Evolutionary conservation across 2,797 vertebrate genomes (phyloP), one percentile per base, ranked within the genome.

Genomic region (Vireo griseus): DNA sequence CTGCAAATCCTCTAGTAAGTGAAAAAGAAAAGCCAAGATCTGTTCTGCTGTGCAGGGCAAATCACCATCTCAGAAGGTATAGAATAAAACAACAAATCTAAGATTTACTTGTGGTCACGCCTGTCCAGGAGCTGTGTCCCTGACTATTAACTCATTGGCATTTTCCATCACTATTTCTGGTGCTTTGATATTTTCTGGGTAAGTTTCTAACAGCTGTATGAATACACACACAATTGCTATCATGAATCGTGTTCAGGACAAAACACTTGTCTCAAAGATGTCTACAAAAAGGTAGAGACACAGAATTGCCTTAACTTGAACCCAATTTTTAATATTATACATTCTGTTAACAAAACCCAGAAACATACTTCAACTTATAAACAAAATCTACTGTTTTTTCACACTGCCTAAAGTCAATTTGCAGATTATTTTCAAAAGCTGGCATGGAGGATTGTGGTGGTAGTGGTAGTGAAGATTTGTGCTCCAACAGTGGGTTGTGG

Each of bases 71-170:
- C 77, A 86, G 92, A 95, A 94, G 74, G 62, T 83, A 95, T 92
- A 94, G 91, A 92, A 90, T 88, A 92, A 84, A 95, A 94, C 87
- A 95, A 94, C 88, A 88, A 94, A 65, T 87, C 65, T 57, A 72
- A 92, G 74, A 96, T 95, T 95, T 95, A 94, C 89, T 96, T 94
- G 81, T 95, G 95, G 90, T 96, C 91, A 94, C 61, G 79, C 78
- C 86, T 94, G 85, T 95, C 90, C 73, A 86, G 82, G 63, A 88
- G 54, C 90, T 85, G 50, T 94, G 86, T 91, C 92, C 92, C 55
- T 81, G 59, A 61, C 84, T 92, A 90, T 96, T 95, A 94, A 93
- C 90, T 94, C 85, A 40, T 90, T 88, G 76, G 48, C 88, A 77
- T 77, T 44, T 91, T 88, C 87, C 84, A 44, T 90, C 86, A 66